These are phyloP conservation scores for Spisula solida DNA, from an alignment of 2,888 invertebrate species.

Conservation along the genomic window DNA sequence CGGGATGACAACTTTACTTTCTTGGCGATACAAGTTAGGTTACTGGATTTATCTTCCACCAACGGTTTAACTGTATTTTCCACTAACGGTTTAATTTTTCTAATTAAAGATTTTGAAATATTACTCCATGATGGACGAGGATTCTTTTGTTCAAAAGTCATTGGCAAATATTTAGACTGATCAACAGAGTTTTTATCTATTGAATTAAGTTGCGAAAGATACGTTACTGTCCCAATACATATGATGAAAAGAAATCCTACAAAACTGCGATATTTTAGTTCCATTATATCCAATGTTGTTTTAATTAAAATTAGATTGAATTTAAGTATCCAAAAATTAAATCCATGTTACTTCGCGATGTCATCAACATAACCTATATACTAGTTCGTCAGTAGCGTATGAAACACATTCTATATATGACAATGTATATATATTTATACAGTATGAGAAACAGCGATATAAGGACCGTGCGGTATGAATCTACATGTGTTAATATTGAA, in stretches of 20 bases:
- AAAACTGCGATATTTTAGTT: not conserved
- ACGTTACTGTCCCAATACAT: not conserved
- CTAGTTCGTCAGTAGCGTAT: no score
- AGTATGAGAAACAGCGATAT: no score
- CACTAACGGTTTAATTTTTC: not conserved
- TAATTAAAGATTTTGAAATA: not conserved
- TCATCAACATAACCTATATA: no score
- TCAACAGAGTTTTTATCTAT: not conserved
- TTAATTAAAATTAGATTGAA: no score
- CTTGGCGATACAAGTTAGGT: not conserved
- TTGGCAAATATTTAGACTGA: not conserved
- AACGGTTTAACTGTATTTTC: no score
- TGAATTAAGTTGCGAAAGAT: not conserved
- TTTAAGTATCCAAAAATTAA: no score
- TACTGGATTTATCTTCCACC: no score
- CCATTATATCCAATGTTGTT: not conserved
- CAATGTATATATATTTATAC: no score
- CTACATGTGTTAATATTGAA: no score
- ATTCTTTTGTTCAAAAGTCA: not conserved
- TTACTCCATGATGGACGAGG: not conserved
- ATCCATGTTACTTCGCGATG: no score
- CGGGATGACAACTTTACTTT: conserved; percentile 28
- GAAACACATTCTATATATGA: no score
- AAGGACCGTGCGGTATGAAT: no score
- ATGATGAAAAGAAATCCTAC: not conserved